Conservation (phyloP, 2,113 vertebrate genomes). For the Bos javanicus region DNA sequence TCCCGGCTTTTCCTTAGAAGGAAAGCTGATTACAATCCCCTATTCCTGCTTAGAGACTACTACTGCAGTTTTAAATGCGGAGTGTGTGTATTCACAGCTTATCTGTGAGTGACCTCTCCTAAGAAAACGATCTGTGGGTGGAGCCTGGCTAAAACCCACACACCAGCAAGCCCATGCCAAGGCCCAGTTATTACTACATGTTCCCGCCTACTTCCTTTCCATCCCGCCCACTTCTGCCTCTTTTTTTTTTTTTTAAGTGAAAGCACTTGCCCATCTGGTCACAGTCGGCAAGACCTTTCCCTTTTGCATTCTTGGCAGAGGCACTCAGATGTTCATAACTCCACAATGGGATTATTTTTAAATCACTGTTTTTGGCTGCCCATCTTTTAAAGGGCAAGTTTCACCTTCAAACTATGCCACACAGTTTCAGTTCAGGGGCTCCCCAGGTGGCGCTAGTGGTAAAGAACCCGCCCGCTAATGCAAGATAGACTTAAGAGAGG, state of each 20-base stretch:
- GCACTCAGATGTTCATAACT: not conserved
- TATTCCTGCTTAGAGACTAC: not conserved
- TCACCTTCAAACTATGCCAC: not conserved
- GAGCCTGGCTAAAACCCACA: not conserved
- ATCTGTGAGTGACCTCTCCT: rapidly evolving
- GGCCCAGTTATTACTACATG: rapidly evolving
- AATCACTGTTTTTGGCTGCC: not conserved
- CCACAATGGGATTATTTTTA: not conserved
- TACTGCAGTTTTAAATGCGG: rapidly evolving
- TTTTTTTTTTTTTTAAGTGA: not conserved
- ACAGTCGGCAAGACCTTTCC: not conserved
- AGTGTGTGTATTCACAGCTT: rapidly evolving
- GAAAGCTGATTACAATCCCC: not conserved
- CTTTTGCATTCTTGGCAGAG: not conserved
- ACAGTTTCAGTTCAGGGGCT: not conserved
- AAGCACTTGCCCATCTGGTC: not conserved
- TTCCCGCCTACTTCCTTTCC: rapidly evolving
- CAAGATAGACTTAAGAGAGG: not conserved
- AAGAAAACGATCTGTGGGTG: not conserved
- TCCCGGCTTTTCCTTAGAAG: not conserved
- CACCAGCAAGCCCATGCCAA: rapidly evolving
- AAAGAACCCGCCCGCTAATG: not conserved
- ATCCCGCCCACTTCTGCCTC: not conserved
- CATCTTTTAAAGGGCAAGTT: not conserved
- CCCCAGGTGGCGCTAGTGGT: not conserved